Conservation (phyloP, 2,797 vertebrate species). For the Neosilurus hyrtlii region DNA sequence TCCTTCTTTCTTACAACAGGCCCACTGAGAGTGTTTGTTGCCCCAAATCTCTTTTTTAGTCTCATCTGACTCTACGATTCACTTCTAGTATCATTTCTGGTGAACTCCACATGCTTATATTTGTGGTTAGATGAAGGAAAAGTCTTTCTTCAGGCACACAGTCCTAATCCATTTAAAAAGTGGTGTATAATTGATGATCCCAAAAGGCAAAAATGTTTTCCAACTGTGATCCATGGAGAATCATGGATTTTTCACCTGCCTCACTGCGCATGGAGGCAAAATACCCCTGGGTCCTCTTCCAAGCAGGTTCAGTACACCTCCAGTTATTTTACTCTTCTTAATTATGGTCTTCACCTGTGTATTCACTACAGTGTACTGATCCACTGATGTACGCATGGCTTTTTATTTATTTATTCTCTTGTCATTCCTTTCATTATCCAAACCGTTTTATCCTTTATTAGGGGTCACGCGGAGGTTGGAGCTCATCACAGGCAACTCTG, state of each 20-base stretch:
- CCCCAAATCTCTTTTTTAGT: neutral
- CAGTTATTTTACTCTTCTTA: neutral
- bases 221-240: neutral
- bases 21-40: neutral
- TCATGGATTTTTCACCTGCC: neutral
- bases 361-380: too few species aligned
- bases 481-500: too few species aligned
- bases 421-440: too few species aligned
- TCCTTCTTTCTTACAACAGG: neutral
- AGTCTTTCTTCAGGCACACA: neutral
- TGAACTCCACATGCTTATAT: constrained; percentile 1
- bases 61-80: neutral
- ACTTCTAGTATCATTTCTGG: neutral
- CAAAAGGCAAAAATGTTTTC: neutral
- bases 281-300: neutral
- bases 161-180: neutral
- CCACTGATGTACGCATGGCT: too few species aligned
- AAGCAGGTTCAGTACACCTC: neutral
- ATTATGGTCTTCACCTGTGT: neutral
- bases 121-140: constrained; percentile 1
- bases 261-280: neutral
- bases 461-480: too few species aligned
- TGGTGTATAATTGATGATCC: neutral
- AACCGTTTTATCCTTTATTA: too few species aligned
- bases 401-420: too few species aligned